Evolutionary conservation across 2,888 invertebrate genomes (phyloP).

Genomic region (Polymixis flavicincta): DNA sequence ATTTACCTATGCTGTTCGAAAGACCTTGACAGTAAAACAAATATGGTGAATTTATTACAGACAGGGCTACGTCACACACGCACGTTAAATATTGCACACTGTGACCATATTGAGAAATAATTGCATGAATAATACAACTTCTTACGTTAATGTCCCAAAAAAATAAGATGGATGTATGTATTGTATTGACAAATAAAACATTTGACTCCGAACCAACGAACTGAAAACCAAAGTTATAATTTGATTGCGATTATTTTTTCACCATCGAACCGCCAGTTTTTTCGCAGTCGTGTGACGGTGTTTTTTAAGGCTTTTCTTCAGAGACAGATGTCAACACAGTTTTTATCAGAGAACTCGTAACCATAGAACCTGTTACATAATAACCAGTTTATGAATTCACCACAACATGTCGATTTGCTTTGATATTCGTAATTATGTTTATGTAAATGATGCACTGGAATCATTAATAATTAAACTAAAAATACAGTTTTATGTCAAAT

Average conservation of each 20-base stretch:
- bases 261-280: not conserved
- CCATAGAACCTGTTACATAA: conserved; percentile 44
- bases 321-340: conserved; percentile 25
- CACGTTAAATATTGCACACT: conserved; percentile 37
- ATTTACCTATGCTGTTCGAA: conserved; percentile 71
- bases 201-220: not conserved
- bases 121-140: conserved; percentile 28
- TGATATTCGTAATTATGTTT: conserved; percentile 14
- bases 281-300: not conserved
- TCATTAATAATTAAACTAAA: conserved; percentile 16
- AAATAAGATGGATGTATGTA: conserved; percentile 2
- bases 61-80: conserved; percentile 38
- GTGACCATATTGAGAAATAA: conserved; percentile 33
- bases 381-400: conserved; percentile 36
- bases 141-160: conserved; percentile 31
- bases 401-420: conserved; percentile 11
- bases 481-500: conserved; percentile 48
- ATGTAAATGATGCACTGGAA: conserved; percentile 8
- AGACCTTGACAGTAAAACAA: conserved; percentile 75
- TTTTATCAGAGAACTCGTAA: conserved; percentile 30
- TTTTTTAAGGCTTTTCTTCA: conserved; percentile 14
- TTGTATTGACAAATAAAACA: not conserved
- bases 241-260: not conserved
- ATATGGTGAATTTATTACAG: conserved; percentile 48
- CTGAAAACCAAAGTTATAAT: not conserved